Conservation (phyloP, 2,888 invertebrate genomes). For the Drosophila buzzatii region DNA sequence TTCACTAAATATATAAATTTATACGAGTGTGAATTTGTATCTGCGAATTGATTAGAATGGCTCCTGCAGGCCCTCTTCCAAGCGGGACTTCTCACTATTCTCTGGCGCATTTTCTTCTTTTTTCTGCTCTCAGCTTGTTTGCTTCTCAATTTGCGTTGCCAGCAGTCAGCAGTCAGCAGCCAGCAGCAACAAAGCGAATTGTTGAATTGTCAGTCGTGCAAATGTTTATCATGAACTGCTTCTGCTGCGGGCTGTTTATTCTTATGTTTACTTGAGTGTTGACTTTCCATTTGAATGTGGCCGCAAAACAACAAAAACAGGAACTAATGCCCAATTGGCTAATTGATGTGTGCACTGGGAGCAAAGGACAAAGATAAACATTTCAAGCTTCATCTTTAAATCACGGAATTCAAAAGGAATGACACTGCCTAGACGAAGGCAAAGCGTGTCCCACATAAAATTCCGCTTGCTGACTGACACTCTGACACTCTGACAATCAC, state of each 20-base stretch:
- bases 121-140: constrained; percentile 11
- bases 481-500: constrained; percentile 12
- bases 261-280: constrained; percentile 25
- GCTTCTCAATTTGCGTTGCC: constrained; percentile 42
- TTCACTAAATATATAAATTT: constrained; percentile 5
- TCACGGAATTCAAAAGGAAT: constrained; percentile 8
- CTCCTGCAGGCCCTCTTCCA: constrained; percentile 1
- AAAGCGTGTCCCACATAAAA: constrained; percentile 26
- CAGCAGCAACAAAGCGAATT: constrained; percentile 3
- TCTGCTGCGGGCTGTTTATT: constrained; percentile 48
- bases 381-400: constrained; percentile 12
- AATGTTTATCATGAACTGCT: constrained; percentile 41
- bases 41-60: constrained; percentile 13
- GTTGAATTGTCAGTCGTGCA: constrained; percentile 10
- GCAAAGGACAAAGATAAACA: background rate
- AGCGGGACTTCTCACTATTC: background rate
- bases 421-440: background rate
- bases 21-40: background rate
- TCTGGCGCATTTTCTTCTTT: background rate
- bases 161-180: constrained; percentile 2
- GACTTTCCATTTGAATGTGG: constrained; percentile 12
- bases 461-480: constrained; percentile 1
- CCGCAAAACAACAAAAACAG: constrained; percentile 1
- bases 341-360: constrained; percentile 38
- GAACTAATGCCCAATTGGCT: constrained; percentile 22